Evolutionary conservation across 2,797 vertebrate species (phyloP).

Genomic region (Nothura maculosa): DNA sequence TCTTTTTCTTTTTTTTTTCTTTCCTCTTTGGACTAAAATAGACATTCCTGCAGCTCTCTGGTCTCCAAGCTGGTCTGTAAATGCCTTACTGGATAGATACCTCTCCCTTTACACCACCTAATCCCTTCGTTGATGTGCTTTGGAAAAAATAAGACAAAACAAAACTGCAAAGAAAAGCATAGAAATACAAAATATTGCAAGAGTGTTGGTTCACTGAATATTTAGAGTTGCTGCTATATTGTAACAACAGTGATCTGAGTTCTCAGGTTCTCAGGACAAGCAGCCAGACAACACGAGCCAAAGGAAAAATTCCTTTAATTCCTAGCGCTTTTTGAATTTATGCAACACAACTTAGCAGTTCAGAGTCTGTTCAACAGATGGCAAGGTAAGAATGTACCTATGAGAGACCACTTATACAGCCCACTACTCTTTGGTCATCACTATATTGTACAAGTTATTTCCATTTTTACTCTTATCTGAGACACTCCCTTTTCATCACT

Average conservation of each 20-base stretch:
- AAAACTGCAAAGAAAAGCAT: not conserved
- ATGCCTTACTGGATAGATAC: slow-evolving; percentile 62
- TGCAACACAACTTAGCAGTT: slow-evolving; percentile 5
- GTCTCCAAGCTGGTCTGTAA: slow-evolving; percentile 70
- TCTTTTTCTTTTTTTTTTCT: slow-evolving; percentile 33
- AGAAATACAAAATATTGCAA: slow-evolving; percentile 39
- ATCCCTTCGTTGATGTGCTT: slow-evolving; percentile 13
- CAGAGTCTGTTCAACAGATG: slow-evolving; percentile 25
- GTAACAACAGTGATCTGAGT: not conserved
- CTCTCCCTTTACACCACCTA: slow-evolving; percentile 43
- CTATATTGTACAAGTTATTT: not conserved
- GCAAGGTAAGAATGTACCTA: slow-evolving; percentile 4
- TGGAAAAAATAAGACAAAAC: not conserved
- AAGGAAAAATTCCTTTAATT: slow-evolving; percentile 12
- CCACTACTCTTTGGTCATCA: not conserved
- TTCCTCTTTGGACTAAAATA: slow-evolving; percentile 63
- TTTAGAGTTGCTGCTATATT: not conserved
- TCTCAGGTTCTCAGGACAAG: slow-evolving; percentile 43
- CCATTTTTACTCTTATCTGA: not conserved
- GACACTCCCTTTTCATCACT: not conserved
- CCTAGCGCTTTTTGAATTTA: not conserved
- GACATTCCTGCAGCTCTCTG: slow-evolving; percentile 66
- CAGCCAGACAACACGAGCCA: not conserved
- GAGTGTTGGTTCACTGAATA: slow-evolving; percentile 21
- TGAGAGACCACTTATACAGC: not conserved